Percentiles rank a stretch among this genome's conserved stretches.
phyloP scores from a whole-genome alignment of 1,140 invertebrate genomes.

The Zaprionus capensis region DNA sequence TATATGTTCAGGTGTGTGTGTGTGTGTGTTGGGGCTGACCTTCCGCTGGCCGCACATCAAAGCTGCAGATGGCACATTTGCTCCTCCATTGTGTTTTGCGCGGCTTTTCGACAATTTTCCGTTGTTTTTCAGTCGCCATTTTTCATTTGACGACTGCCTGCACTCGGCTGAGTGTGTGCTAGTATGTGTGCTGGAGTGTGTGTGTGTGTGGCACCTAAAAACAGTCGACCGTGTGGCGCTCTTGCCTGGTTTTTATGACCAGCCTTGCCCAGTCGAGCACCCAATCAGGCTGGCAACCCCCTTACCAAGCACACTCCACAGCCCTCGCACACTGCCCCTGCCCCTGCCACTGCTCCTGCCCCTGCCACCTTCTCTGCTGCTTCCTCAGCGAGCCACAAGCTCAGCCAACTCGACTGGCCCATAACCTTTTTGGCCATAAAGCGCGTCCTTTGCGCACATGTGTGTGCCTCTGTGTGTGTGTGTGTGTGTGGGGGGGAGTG shows the following conservation, averaged over 20 bases:
- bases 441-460: slow-evolving; percentile 57
- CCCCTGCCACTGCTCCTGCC: not conserved
- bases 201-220: slow-evolving; percentile 67
- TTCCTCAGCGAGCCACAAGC: slow-evolving; percentile 3
- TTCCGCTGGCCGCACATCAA: slow-evolving; percentile 51
- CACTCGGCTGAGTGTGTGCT: slow-evolving; percentile 20
- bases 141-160: slow-evolving; percentile 55
- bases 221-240: slow-evolving; percentile 72
- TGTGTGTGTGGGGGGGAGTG: slow-evolving; percentile 9
- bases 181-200: slow-evolving; percentile 27
- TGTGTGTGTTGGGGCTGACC: slow-evolving; percentile 31
- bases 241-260: slow-evolving; percentile 76
- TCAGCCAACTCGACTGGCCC: slow-evolving; percentile 38
- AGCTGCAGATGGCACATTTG: slow-evolving; percentile 41
- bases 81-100: slow-evolving; percentile 23
- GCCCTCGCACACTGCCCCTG: not conserved
- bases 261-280: slow-evolving; percentile 41
- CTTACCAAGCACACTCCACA: not conserved
- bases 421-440: slow-evolving; percentile 78
- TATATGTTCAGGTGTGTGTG: not conserved
- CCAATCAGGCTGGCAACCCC: slow-evolving; percentile 9
- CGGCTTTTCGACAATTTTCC: slow-evolving; percentile 53
- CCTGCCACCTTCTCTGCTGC: not conserved
- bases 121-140: slow-evolving; percentile 65
- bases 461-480: slow-evolving; percentile 4